These are phyloP conservation scores for Microctonus aethiopoides DNA, from an alignment of 2,888 invertebrate genomes.

Conservation along the genomic window DNA sequence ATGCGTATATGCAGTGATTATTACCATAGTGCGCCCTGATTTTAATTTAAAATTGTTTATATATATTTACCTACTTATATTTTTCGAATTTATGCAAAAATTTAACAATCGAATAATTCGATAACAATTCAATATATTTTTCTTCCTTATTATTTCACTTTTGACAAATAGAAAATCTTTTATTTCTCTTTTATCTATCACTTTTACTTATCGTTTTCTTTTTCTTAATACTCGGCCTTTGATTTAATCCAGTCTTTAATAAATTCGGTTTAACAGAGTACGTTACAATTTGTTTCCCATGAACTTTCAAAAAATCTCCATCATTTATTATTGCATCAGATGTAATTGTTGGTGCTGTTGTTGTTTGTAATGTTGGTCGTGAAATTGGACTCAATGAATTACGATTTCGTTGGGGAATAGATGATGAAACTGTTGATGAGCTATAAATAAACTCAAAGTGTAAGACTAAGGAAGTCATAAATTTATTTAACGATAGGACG, in stretches of 20 bases:
- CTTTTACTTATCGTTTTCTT: constrained; percentile 8
- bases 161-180: no score
- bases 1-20: background rate
- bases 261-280: constrained; percentile 46
- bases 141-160: background rate
- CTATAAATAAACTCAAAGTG: constrained; percentile 28
- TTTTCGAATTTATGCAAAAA: background rate
- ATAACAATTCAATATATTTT: constrained; percentile 1
- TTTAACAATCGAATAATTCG: background rate
- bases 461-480: background rate
- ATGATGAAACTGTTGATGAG: constrained; percentile 45
- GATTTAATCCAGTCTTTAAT: constrained; percentile 43
- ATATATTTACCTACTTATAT: background rate
- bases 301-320: constrained; percentile 49
- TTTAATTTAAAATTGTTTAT: background rate
- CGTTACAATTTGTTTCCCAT: constrained; percentile 52
- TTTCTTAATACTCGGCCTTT: constrained; percentile 40
- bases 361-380: constrained; percentile 45
- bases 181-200: constrained; percentile 17
- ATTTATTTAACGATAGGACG: background rate
- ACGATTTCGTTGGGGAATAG: constrained; percentile 45
- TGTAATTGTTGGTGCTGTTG: constrained; percentile 47
- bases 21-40: background rate
- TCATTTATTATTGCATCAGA: constrained; percentile 38
- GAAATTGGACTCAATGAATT: constrained; percentile 59